Evolutionary conservation across 2,797 vertebrate species (phyloP).

Genomic region (Pangasius mekongensis): DNA sequence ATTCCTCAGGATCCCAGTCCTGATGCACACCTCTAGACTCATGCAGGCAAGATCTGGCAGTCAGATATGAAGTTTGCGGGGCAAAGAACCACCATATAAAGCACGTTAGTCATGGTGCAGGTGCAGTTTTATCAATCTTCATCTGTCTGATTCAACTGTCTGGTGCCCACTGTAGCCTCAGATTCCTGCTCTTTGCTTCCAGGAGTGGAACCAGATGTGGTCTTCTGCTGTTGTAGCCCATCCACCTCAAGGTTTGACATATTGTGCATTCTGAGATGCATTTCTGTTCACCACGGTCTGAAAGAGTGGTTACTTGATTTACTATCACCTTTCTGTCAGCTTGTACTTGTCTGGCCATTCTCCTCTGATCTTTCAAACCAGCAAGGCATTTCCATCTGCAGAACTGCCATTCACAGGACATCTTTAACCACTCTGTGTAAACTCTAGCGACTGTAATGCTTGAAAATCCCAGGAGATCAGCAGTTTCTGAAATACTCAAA

Average conservation of each 20-base stretch:
- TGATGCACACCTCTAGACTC: background rate
- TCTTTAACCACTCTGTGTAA: background rate
- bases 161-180: background rate
- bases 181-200: background rate
- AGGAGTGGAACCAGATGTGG: background rate
- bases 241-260: no score
- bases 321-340: no score
- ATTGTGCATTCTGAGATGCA: background rate
- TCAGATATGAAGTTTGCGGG: background rate
- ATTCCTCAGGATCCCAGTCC: background rate
- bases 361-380: background rate
- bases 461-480: slow-evolving; percentile 10
- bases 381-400: background rate
- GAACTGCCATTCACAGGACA: background rate
- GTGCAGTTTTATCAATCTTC: background rate
- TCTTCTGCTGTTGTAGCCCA: background rate
- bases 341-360: background rate
- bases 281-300: background rate
- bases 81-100: background rate
- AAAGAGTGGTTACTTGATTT: background rate
- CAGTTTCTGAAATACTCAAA: background rate
- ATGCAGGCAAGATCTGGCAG: background rate
- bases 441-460: background rate
- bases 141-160: background rate
- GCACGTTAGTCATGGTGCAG: background rate